These are phyloP conservation scores for Camptogramma bilineatum DNA, from an alignment of 2,888 invertebrate genomes.

Conservation along the genomic window DNA sequence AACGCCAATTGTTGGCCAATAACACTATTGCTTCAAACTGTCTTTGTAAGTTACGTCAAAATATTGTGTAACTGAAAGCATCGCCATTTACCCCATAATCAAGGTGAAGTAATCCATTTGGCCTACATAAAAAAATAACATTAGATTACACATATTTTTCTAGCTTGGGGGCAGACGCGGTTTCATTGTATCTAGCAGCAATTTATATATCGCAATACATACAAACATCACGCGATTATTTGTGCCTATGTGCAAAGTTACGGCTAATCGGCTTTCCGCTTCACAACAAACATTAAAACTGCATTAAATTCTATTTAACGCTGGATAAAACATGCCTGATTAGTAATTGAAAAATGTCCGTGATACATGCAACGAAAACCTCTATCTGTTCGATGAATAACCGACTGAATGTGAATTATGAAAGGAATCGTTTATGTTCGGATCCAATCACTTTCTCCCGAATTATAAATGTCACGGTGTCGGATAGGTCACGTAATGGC, in stretches of 20 bases:
- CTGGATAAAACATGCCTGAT: conserved; percentile 64
- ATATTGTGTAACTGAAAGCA: conserved; percentile 30
- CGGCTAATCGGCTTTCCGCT: conserved; percentile 69
- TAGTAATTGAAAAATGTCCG: conserved; percentile 71
- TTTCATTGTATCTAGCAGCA: conserved; percentile 66
- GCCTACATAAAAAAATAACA: conserved; percentile 57
- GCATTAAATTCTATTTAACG: conserved; percentile 79
- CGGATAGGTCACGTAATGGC: conserved; percentile 70
- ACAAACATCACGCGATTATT: conserved; percentile 61
- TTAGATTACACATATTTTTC: conserved; percentile 55
- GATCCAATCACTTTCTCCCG: conserved; percentile 49
- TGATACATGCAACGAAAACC: conserved; percentile 61
- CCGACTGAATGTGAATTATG: conserved; percentile 28
- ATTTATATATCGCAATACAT: conserved; percentile 62
- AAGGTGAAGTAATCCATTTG: conserved; percentile 53
- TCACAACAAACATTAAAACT: conserved; percentile 77
- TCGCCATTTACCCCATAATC: conserved; percentile 27
- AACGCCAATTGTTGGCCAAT: conserved; percentile 8
- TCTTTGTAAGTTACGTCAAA: conserved; percentile 20
- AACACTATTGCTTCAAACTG: conserved; percentile 25
- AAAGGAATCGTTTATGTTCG: conserved; percentile 37
- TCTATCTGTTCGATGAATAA: conserved; percentile 37
- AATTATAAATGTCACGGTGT: conserved; percentile 71
- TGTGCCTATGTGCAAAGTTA: conserved; percentile 53
- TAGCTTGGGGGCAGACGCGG: conserved; percentile 55